phyloP scores from a whole-genome alignment of 2,888 invertebrate species.

The Gnatocerus cornutus region DNA sequence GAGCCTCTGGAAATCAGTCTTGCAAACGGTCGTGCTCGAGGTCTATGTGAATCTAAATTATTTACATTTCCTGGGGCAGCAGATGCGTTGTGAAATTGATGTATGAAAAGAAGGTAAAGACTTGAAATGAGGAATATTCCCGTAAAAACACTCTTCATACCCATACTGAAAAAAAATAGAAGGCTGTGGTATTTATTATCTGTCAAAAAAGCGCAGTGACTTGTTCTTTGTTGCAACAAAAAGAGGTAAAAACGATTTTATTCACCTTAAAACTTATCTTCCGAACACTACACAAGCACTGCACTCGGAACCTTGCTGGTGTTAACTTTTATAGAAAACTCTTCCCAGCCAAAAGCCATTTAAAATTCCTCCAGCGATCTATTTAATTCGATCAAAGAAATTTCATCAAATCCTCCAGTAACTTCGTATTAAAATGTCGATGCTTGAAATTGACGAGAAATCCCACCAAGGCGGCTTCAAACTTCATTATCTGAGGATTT shows the following conservation, averaged over 20 bases:
- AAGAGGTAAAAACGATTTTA: not conserved
- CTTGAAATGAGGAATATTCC: conserved; percentile 55
- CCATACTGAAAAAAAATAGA: conserved; percentile 40
- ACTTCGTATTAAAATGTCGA: conserved; percentile 49
- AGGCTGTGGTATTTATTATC: not conserved
- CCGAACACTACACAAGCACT: conserved; percentile 29
- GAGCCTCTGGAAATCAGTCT: conserved; percentile 53
- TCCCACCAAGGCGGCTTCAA: conserved; percentile 4
- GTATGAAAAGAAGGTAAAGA: conserved; percentile 53
- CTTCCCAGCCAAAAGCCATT: not conserved
- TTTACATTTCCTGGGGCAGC: conserved; percentile 50
- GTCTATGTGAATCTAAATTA: conserved; percentile 53
- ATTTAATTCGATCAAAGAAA: conserved; percentile 49
- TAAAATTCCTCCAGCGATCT: conserved; percentile 52
- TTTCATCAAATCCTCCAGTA: conserved; percentile 49
- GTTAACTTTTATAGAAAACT: conserved; percentile 18
- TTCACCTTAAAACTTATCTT: conserved; percentile 21
- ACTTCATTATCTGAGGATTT: conserved; percentile 19
- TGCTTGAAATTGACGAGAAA: conserved; percentile 16
- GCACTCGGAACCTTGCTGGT: not conserved
- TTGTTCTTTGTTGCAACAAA: not conserved
- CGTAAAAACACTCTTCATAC: conserved; percentile 49
- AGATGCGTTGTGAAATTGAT: conserved; percentile 51
- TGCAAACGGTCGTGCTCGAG: conserved; percentile 55
- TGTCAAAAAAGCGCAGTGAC: not conserved